Percentiles rank a stretch among this genome's conserved stretches.
Evolutionary conservation across 2,797 vertebrate species (phyloP).

Genomic region (Eptatretus atami): DNA sequence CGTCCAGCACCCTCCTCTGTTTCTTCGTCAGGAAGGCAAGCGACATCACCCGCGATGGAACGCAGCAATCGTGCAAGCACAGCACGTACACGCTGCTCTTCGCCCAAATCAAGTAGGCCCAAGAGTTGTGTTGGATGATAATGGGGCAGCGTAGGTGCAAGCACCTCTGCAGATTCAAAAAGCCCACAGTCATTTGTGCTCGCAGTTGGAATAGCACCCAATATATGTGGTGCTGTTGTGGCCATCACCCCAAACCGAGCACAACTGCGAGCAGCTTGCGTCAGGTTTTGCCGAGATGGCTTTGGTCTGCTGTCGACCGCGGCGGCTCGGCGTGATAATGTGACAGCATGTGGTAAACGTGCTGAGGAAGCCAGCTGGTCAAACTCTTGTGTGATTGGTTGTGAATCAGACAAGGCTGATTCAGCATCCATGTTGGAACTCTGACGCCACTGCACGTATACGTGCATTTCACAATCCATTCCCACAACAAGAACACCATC

Average conservation of each 20-base stretch:
- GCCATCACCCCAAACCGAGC: constrained; percentile 18
- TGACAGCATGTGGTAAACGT: neutral
- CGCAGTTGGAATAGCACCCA: constrained; percentile 14
- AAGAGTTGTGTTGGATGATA: constrained; percentile 79
- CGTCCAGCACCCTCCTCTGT: constrained; percentile 6
- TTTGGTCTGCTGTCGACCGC: neutral
- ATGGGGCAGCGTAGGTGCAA: constrained; percentile 70
- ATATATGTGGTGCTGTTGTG: no score
- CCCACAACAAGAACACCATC: constrained; percentile 89
- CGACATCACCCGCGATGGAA: constrained; percentile 79
- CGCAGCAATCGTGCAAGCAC: constrained; percentile 84
- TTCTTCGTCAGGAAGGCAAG: constrained; percentile 32
- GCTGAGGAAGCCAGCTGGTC: neutral
- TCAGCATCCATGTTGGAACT: constrained; percentile 17
- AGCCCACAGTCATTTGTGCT: constrained; percentile 78
- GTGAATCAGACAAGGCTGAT: neutral
- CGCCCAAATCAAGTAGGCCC: constrained; percentile 89
- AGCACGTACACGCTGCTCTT: constrained; percentile 65
- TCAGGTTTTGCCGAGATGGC: constrained; percentile 23
- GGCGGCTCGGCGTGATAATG: neutral
- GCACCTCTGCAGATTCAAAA: constrained; percentile 67
- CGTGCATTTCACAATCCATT: constrained; percentile 99
- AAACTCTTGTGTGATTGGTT: neutral
- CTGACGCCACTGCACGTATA: constrained; percentile 92
- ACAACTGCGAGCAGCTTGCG: constrained; percentile 16